phyloP scores from a whole-genome alignment of 1,140 invertebrate species.

The Lithobius niger region DNA sequence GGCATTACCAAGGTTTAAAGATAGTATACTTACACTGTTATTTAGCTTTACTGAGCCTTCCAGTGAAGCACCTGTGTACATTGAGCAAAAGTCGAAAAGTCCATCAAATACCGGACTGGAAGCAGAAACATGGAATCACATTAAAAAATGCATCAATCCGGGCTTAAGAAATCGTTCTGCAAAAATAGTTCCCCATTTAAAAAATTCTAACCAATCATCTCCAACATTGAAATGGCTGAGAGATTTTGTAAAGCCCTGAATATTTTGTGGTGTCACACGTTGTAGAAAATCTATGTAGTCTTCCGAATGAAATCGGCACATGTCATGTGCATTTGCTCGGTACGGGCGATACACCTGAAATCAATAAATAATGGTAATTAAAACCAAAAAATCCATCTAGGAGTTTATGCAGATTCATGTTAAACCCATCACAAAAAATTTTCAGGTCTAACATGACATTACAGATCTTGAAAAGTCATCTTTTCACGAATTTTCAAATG shows the following conservation, averaged over 20 bases:
- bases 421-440: too few relatives aligned
- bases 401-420: too few relatives aligned
- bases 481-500: too few relatives aligned
- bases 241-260: slow-evolving; percentile 85
- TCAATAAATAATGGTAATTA: too few relatives aligned
- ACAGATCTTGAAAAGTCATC: too few relatives aligned
- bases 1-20: too few relatives aligned
- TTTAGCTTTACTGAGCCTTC: slow-evolving; percentile 92
- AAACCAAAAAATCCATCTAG: too few relatives aligned
- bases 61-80: slow-evolving; percentile 91
- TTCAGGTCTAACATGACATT: too few relatives aligned
- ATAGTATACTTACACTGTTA: slow-evolving; percentile 44
- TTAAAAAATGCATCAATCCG: too few relatives aligned
- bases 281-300: slow-evolving; percentile 97
- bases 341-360: slow-evolving; percentile 74
- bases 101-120: slow-evolving; percentile 89
- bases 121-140: slow-evolving; percentile 14
- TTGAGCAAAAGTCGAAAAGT: slow-evolving; percentile 95
- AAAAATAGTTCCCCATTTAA: too few relatives aligned
- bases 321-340: slow-evolving; percentile 84
- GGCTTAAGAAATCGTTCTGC: too few relatives aligned
- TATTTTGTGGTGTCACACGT: slow-evolving; percentile 88
- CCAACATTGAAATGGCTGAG: slow-evolving; percentile 92
- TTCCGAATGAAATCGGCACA: slow-evolving; percentile 95
- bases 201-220: slow-evolving; percentile 68